Evolutionary conservation across 1,140 invertebrate species (phyloP).

Genomic region (Pseudobourletiella spinata): DNA sequence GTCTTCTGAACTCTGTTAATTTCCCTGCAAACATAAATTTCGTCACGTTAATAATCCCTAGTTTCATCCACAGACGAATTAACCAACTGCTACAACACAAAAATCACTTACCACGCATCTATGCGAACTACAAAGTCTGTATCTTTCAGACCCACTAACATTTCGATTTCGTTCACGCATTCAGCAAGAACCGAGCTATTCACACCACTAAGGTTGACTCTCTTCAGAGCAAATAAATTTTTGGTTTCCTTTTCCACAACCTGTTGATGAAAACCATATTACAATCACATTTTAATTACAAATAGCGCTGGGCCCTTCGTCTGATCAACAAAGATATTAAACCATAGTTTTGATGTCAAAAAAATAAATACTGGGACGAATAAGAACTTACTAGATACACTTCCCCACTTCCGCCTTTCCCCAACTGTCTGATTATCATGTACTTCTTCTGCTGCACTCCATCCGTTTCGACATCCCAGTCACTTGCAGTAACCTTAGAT

Average conservation of each 20-base stretch:
- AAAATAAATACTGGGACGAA: constrained; percentile 35
- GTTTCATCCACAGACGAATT: too few relatives aligned
- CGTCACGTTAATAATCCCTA: too few relatives aligned
- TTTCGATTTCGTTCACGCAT: constrained; percentile 82
- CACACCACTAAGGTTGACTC: constrained; percentile 57
- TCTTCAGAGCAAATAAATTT: constrained; percentile 49
- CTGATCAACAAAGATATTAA: too few relatives aligned
- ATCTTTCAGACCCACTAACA: constrained; percentile 73
- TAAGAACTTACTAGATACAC: constrained; percentile 45
- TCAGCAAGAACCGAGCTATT: constrained; percentile 61
- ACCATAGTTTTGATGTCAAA: too few relatives aligned
- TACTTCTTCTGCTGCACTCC: constrained; percentile 43
- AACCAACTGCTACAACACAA: too few relatives aligned
- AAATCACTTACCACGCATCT: constrained; percentile 81
- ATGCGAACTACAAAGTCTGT: constrained; percentile 74
- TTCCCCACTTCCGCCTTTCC: constrained; percentile 53
- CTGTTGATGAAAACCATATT: too few relatives aligned
- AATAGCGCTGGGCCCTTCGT: too few relatives aligned
- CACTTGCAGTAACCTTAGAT: neutral
- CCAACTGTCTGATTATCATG: constrained; percentile 43
- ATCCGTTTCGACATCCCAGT: constrained; percentile 27
- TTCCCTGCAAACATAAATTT: constrained; percentile 44
- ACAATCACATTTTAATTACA: too few relatives aligned
- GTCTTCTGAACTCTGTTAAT: constrained; percentile 41
- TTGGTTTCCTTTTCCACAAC: constrained; percentile 42